Base-by-base conservation (phyloP, 2,888 invertebrate species). In the Smittia sp. region DNA sequence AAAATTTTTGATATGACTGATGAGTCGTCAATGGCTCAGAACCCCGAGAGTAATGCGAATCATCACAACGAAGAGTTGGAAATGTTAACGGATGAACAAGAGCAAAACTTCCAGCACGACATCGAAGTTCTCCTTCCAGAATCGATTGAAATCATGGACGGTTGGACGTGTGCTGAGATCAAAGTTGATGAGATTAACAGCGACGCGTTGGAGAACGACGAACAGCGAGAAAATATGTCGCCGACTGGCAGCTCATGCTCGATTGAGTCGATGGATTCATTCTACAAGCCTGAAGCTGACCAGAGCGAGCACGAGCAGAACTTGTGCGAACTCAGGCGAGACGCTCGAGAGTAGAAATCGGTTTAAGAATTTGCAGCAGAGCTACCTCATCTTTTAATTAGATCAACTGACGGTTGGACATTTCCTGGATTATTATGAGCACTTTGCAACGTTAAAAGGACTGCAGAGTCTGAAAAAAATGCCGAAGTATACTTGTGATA, bases 1-100 rank as follows among this genome's bases (percentile, higher is more conserved):
- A 93, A 94, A 84, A 94, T 95, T 78, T 94, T 91, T 80, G 93
- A 94, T 81, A 91, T 94, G 79, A 91, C 92, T 0, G 90, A 92
- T 77, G 90, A 91, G 77, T 86, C 87, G 25, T 86, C 88, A 72
- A 86, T 86, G 22, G 85, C 88, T 73, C 87, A 89, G 81, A 86
- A 87, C 72, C 84, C 83, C 13, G 89, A 89, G 80, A 83, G 85
- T 25, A 83, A 85, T 25, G 86, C 87, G 6, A 22, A 41, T n/a
- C 39, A 13, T 22, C 63, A 39, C 38, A 25, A 24, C 15, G 41
- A 73, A 22, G 62, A 73, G 1, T n/a, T n/a, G 9, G 73, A 68
- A 41, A 20, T 73, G n/a, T 52, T 41, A 27, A n/a, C 1, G 9
- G 52, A 46, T 22, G 24, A 74, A 38, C 22, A 27, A 62, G 38